Percentiles rank a stretch among this genome's conserved stretches.
phyloP scores from a whole-genome alignment of 2,888 invertebrate genomes.

The Parnassius glacialis region DNA sequence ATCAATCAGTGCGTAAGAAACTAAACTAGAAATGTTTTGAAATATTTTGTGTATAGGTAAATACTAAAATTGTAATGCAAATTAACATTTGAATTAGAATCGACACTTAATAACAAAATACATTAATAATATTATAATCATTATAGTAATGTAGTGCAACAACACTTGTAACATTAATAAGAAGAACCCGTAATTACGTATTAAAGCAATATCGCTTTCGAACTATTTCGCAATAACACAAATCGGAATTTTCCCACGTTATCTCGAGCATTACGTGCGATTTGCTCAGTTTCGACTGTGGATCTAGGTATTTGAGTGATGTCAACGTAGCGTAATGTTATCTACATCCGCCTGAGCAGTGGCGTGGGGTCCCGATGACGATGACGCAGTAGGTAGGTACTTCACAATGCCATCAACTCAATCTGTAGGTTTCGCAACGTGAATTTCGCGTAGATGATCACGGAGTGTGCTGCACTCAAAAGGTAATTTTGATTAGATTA shows the following conservation, averaged over 20 bases:
- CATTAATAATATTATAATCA: background rate
- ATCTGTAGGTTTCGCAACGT: slow-evolving; percentile 8
- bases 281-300: slow-evolving; percentile 28
- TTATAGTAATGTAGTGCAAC: background rate
- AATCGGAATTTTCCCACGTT: slow-evolving; percentile 42
- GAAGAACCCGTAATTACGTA: background rate
- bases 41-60: too few relatives aligned
- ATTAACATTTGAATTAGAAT: too few relatives aligned
- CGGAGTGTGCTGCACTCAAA: slow-evolving; percentile 16
- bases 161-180: background rate
- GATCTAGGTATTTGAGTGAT: slow-evolving; percentile 45
- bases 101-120: background rate
- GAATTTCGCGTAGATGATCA: slow-evolving; percentile 20
- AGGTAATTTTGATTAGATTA: slow-evolving; percentile 23
- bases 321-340: slow-evolving; percentile 67
- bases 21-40: too few relatives aligned
- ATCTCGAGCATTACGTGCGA: slow-evolving; percentile 29
- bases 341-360: slow-evolving; percentile 65
- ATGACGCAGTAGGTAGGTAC: slow-evolving; percentile 40
- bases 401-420: slow-evolving; percentile 13
- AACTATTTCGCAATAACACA: slow-evolving; percentile 26
- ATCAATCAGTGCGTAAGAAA: too few relatives aligned
- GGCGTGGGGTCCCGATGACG: slow-evolving; percentile 40
- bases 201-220: slow-evolving; percentile 7
- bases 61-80: too few relatives aligned